Evolutionary conservation across 1,140 invertebrate species (phyloP), one percentile per base, ranked within the genome.

Genomic region (Drosophila elegans): DNA sequence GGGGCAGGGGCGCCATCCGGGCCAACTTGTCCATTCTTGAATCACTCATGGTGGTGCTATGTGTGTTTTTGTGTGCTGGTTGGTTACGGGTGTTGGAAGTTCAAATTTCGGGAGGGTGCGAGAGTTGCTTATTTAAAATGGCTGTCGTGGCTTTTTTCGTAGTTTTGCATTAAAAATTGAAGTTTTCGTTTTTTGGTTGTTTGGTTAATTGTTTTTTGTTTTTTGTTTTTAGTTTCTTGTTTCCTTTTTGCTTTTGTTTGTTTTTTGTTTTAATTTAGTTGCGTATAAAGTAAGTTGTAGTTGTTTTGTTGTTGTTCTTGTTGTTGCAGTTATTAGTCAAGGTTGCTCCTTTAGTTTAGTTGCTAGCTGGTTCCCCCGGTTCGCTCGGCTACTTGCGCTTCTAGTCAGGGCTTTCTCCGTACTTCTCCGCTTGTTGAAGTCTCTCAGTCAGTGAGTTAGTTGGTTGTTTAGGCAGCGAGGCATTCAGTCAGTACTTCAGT

Each of bases 401-500:
- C 56, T 75, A 52, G 60, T 64, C 60, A 68, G 60, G 71, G 52
- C 62, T 60, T 64, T 48, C 56, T 82, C 48, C 56, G 25, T 72
- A 25, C 69, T 73, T 66, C 57, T 74, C 57, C 56, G 72, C 71
- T 73, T 73, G 54, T 61, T 77, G 74, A 77, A 77, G 74, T 77
- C 71, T 74, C 79, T 88, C 83, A 88, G 83, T 88, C 84, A 88
- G 83, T 88, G 84, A 88, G 83, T 86, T 86, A 88, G 83, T 86
- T 88, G 66, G 62, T 83, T 86, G 63, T 72, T 80, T 88, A 88
- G 83, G 83, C 83, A 88, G 84, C 83, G 72, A 88, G 83, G 83
- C 83, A 77, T 88, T 88, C 83, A 88, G 83, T 88, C 83, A 88
- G 84, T 88, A 89, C 84, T 79, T 88, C 84, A 89, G 79, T 89